A percentile compares a stretch with the other conserved stretches of the same genome.
Evolutionary conservation across 2,797 vertebrate species (phyloP).

Genomic region (Rhincodon typus): DNA sequence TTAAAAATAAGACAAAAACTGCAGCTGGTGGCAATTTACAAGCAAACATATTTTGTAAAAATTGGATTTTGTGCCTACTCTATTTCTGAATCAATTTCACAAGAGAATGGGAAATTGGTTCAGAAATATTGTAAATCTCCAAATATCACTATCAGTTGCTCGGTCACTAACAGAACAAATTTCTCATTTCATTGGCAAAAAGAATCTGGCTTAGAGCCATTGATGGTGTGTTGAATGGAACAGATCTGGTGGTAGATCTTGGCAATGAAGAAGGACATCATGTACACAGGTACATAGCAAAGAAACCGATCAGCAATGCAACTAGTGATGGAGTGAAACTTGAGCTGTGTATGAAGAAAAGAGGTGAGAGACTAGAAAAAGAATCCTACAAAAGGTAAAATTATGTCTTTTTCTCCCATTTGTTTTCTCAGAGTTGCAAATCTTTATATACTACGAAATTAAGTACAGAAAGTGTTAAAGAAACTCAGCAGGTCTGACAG

Average conservation of each 20-base stretch:
- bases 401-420: not conserved
- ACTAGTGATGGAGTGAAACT: not conserved
- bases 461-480: too few relatives aligned
- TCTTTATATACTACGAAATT: too few relatives aligned
- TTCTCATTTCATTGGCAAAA: constrained; percentile 17
- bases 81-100: not conserved
- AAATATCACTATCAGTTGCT: not conserved
- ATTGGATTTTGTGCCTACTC: not conserved
- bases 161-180: not conserved
- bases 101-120: not conserved
- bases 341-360: not conserved
- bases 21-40: not conserved
- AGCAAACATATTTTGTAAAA: not conserved
- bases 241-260: not conserved
- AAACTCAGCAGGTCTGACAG: too few relatives aligned
- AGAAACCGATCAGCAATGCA: not conserved
- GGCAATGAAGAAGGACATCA: not conserved
- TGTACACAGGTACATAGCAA: not conserved
- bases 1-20: not conserved
- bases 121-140: not conserved
- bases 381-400: not conserved
- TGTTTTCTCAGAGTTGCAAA: not conserved
- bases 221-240: not conserved
- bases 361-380: not conserved
- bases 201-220: not conserved